Percentiles rank a stretch among this genome's conserved stretches.
Evolutionary conservation across 1,140 invertebrate species (phyloP).

Genomic region (Amphibalanus amphitrite): DNA sequence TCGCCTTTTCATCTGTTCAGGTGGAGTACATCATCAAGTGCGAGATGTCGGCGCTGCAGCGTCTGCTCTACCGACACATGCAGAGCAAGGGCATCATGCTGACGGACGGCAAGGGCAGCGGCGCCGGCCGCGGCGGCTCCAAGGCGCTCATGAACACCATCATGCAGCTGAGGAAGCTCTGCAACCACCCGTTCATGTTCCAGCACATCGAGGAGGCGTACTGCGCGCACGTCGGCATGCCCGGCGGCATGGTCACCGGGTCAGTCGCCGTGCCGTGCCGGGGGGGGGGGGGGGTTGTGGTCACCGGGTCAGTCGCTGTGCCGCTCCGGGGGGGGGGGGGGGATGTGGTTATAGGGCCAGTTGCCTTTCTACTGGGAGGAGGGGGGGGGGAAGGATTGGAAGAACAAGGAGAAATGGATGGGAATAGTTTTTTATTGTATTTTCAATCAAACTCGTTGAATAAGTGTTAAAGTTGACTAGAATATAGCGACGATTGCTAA

Average conservation of each 20-base stretch:
- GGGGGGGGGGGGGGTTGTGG: no score
- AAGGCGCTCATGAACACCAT: conserved; percentile 99
- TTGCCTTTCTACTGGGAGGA: no score
- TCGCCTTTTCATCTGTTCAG: conserved; percentile 22
- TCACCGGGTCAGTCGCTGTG: no score
- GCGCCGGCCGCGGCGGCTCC: conserved; percentile 78
- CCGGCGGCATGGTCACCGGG: conserved; percentile 28
- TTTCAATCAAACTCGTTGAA: no score
- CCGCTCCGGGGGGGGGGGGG: no score
- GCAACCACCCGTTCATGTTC: conserved; percentile 99
- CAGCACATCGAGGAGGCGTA: conserved; percentile 95
- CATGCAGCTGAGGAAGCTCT: conserved; percentile 91
- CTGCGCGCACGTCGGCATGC: conserved; percentile 60
- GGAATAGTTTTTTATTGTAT: no score
- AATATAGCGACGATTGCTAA: no score
- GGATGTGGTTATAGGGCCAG: no score
- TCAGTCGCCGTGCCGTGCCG: conserved; percentile 15
- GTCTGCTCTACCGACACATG: conserved; percentile 89
- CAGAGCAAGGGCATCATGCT: conserved; percentile 84
- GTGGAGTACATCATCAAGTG: conserved; percentile 98
- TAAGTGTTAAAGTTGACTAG: no score
- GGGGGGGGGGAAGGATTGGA: no score
- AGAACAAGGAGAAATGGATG: no score
- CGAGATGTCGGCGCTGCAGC: conserved; percentile 92
- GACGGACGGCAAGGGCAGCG: conserved; percentile 84